Evolutionary conservation across 2,113 vertebrate species (phyloP).

Genomic region (Ptychochromis oligacanthus): DNA sequence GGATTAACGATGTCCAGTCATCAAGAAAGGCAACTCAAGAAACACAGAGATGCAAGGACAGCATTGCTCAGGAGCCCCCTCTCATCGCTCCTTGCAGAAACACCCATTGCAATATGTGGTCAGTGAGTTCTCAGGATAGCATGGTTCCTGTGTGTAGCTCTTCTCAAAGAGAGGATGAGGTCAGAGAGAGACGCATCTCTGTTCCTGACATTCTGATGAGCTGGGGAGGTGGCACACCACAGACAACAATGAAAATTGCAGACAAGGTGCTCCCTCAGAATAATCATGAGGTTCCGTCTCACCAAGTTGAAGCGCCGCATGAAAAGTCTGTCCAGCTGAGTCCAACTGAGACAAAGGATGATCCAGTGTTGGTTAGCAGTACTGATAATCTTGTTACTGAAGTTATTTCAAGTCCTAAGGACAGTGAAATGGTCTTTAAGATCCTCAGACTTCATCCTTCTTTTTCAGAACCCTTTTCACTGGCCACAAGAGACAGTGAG

Average conservation of each 20-base stretch:
- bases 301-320: background rate
- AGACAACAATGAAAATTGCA: background rate
- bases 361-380: background rate
- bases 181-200: conserved; percentile 44
- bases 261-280: background rate
- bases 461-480: background rate
- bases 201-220: conserved; percentile 59
- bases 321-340: background rate
- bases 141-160: conserved; percentile 44
- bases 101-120: conserved; percentile 36
- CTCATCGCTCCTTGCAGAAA: background rate
- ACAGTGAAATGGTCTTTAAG: background rate
- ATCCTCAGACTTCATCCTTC: conserved; percentile 19
- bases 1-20: background rate
- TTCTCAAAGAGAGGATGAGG: conserved; percentile 48
- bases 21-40: background rate
- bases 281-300: background rate
- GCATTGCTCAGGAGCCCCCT: background rate
- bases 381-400: background rate
- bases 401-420: background rate
- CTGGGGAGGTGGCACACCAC: conserved; percentile 10
- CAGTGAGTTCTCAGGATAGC: conserved; percentile 29
- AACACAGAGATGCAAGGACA: background rate
- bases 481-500: background rate
- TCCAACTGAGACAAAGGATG: background rate